Evolutionary conservation across 2,888 invertebrate genomes (phyloP), one percentile per base, ranked within the genome.

Genomic region (Rhodophaea formosa): DNA sequence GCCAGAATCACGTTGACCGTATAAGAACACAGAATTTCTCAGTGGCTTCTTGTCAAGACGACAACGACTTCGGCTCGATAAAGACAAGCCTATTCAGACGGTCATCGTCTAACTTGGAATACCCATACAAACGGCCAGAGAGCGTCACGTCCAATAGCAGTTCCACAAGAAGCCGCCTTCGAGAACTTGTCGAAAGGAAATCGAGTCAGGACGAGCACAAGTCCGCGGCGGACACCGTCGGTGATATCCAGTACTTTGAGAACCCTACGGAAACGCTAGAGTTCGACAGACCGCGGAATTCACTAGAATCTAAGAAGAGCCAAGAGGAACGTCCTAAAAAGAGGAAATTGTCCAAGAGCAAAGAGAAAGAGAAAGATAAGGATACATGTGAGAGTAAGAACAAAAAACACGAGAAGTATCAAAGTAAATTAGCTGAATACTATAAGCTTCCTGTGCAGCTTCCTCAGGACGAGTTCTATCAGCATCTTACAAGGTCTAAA

Each of bases 1-100:
- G 91, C 78, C 91, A 91, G 89, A 90, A 91, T 88, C 91, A 91
- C 92, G 91, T 91, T 80, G 91, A 92, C 90, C 91, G 91, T 78
- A 92, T 91, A 82, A 88, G 92, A 81, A 88, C 90, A 80, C 90
- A 90, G 81, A 88, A 89, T 72, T 88, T 88, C 87, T 89, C 88
- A 86, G 82, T 89, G 86, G 88, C 88, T 88, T 91, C 90, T 87
- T 90, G 88, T 88, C 86, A 89, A 77, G 89, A 90, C 85, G 91
- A 90, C 77, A 75, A 83, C 72, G 90, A 90, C 79, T 88, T 88
- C 77, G 88, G 88, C 68, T 90, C 90, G 74, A 89, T 90, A 68
- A 91, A 89, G 81, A 90, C 89, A 74, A 89, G 88, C 79, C 85
- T 91, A 63, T 91, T 91, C 70, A 85, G 89, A 76, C 78, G 91